These are phyloP conservation scores for Sebastiscus albofasciatus DNA, from an alignment of 2,797 vertebrate species.

Conservation along the genomic window DNA sequence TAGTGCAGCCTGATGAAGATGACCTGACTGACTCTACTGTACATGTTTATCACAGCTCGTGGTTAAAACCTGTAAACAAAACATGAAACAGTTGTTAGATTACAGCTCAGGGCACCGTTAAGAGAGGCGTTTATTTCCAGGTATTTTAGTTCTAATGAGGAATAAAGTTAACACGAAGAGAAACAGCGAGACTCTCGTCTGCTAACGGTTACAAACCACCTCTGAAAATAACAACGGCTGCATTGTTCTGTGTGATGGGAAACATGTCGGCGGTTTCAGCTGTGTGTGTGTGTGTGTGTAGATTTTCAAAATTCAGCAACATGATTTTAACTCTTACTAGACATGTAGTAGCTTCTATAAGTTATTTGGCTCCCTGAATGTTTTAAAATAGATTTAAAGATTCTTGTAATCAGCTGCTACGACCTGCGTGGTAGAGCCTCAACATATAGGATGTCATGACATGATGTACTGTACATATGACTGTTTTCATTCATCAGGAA, in stretches of 20 bases:
- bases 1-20: neutral
- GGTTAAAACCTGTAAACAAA: neutral
- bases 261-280: constrained; percentile 7
- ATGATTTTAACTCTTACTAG: neutral
- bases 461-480: neutral
- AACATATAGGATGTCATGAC: neutral
- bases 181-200: neutral
- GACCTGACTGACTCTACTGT: neutral
- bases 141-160: neutral
- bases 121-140: neutral
- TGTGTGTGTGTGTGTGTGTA: neutral
- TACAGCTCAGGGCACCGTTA: neutral
- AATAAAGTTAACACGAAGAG: constrained; percentile 5
- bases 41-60: neutral
- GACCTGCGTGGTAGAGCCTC: neutral
- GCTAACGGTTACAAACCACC: constrained; percentile 15
- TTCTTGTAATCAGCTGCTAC: neutral
- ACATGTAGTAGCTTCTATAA: neutral
- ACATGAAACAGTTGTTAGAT: neutral
- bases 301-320: neutral
- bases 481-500: too few species aligned
- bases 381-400: neutral
- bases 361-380: neutral
- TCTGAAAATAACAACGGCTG: constrained; percentile 21
- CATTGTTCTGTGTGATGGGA: constrained; percentile 43